Conservation (phyloP, 2,888 invertebrate genomes). For the Nomada goodeniana region DNA sequence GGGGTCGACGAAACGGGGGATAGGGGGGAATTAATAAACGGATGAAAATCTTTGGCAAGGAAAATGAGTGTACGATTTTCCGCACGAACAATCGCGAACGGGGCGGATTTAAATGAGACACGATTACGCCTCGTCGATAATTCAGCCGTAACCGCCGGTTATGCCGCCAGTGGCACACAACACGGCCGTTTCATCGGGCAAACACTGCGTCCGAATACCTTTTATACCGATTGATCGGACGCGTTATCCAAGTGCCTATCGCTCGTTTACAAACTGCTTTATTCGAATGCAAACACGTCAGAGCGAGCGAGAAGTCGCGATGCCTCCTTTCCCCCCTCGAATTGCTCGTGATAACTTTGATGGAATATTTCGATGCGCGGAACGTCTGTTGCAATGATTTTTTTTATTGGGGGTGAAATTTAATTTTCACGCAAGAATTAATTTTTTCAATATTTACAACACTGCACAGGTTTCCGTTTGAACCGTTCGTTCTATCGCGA, state of each 20-base stretch:
- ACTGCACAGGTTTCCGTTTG: no score
- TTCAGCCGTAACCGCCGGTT: constrained; percentile 53
- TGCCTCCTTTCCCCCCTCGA: background rate
- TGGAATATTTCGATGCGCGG: background rate
- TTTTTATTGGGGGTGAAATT: no score
- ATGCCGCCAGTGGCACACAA: constrained; percentile 47
- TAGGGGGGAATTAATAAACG: background rate
- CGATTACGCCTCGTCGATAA: constrained; percentile 56
- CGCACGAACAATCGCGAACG: constrained; percentile 33
- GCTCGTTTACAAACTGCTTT: constrained; percentile 58
- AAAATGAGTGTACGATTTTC: constrained; percentile 34
- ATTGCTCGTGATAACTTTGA: background rate
- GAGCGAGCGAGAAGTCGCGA: background rate
- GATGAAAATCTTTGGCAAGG: background rate
- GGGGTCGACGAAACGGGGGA: background rate
- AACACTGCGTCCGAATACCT: constrained; percentile 60
- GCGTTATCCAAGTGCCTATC: constrained; percentile 67
- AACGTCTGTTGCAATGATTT: no score
- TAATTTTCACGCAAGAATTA: no score
- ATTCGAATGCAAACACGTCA: constrained; percentile 32
- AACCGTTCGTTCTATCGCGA: no score
- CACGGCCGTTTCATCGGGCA: constrained; percentile 54
- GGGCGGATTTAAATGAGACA: constrained; percentile 54
- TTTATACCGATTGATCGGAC: constrained; percentile 64
- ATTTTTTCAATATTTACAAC: no score